Base-by-base conservation (phyloP, 1,140 invertebrate genomes). In the Papilio machaon region DNA sequence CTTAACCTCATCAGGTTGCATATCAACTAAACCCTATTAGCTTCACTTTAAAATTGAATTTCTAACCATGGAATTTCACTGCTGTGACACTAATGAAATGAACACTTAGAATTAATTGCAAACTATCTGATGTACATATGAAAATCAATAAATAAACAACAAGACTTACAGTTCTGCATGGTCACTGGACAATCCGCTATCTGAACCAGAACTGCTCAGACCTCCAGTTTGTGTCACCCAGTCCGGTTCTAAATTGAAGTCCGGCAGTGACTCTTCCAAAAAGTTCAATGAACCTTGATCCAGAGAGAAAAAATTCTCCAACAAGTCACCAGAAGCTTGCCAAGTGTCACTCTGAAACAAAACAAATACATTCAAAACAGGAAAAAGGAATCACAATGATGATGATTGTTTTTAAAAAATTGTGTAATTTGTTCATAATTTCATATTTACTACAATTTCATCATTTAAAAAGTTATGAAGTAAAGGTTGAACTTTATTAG, bases 141-240 rank as follows among this genome's bases (percentile, higher is more conserved):
- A 43, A 43, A 43, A 43, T 43, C 7, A 58, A 58, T 43, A 7
- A 19, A 52, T 2, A 52, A 75, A 79, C 70, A 52, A 8, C 13
- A 47, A 75, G 46, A 94, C 94, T 95, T 84, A 95, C 95, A 95
- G 90, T 86, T 95, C 95, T 38, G 93, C 91, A 75, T 90, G 94
- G 83, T 95, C 95, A 83, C 93, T 95, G 2, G 95, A 95, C 3
- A 95, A 82, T 70, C 95, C 95, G 83, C 95, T 95, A 81, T 95
- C 95, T 0, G 94, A 95, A 75, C 91, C 90, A 5, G 94, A 92
- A 75, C 93, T 94, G 84, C 93, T 94, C 19, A 89, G 88, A 58
- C 87, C 92, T 79, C 91, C 88, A 8, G 89, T 86, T 80, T 89
- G 88, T 0, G 90, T 82, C 9, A 86, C 85, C 85, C 86, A 89